phyloP scores from a whole-genome alignment of 2,888 invertebrate species.

The Tipula confusa region DNA sequence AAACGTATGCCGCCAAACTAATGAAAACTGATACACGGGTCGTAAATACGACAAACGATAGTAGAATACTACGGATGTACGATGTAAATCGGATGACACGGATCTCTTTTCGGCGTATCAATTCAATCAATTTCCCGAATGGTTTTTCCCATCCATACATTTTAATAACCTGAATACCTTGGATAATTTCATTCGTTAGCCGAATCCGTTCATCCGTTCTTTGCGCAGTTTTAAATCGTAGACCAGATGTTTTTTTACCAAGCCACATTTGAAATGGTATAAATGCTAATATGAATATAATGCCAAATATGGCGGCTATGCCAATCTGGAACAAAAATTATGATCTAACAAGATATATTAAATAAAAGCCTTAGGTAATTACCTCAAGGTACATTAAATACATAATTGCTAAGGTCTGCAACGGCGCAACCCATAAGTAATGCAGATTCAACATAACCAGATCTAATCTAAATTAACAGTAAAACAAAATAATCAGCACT shows the following conservation, averaged over 20 bases:
- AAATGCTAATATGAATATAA: conserved; percentile 59
- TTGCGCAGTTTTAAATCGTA: conserved; percentile 75
- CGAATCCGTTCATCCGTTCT: conserved; percentile 86
- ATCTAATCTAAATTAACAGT: conserved; percentile 43
- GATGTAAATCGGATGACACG: conserved; percentile 66
- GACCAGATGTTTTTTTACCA: conserved; percentile 70
- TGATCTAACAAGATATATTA: too few species aligned
- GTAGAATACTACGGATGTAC: conserved; percentile 70
- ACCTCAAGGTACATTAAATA: conserved; percentile 69
- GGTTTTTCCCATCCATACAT: too few species aligned
- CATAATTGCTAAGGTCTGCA: conserved; percentile 72
- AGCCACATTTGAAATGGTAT: conserved; percentile 69
- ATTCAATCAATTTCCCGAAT: too few species aligned
- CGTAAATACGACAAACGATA: conserved; percentile 82
- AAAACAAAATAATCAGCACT: too few species aligned
- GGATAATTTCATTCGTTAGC: too few species aligned
- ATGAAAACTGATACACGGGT: conserved; percentile 82
- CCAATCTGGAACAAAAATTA: too few species aligned
- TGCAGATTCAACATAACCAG: conserved; percentile 78
- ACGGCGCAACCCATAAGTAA: too few species aligned
- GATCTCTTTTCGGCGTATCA: conserved; percentile 51
- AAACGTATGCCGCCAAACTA: conserved; percentile 72
- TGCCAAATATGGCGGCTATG: too few species aligned
- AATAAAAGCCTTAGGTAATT: background rate
- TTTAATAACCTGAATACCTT: too few species aligned